Conservation (phyloP, 1,140 invertebrate genomes). For the Theocolax elegans region DNA sequence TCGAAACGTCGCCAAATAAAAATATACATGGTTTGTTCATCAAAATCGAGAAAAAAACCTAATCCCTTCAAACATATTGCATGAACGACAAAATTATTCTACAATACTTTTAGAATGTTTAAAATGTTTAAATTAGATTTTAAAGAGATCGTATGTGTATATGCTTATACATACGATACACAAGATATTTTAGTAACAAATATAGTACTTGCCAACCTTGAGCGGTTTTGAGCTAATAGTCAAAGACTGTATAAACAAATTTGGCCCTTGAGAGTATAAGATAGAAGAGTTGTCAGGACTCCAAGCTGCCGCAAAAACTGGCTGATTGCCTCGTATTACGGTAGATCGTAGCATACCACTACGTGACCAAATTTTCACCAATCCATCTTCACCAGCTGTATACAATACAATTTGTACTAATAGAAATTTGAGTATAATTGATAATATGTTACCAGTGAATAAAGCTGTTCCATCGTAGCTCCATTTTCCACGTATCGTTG, state of each 20-base stretch:
- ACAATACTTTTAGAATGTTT: no score
- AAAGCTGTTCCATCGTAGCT: slow-evolving; percentile 92
- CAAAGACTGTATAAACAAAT: slow-evolving; percentile 89
- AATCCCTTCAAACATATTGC: no score
- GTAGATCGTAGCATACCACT: slow-evolving; percentile 95
- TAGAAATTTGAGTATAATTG: background rate
- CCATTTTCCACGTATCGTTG: slow-evolving; percentile 87
- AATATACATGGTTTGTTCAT: no score
- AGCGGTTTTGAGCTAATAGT: slow-evolving; percentile 88
- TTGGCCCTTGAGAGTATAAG: slow-evolving; percentile 85
- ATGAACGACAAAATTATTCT: no score
- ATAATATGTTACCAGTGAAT: slow-evolving; percentile 76
- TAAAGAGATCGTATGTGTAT: no score
- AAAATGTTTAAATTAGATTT: no score
- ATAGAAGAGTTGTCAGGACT: slow-evolving; percentile 86
- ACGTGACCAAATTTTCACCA: slow-evolving; percentile 95
- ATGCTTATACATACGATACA: no score
- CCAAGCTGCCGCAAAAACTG: slow-evolving; percentile 89
- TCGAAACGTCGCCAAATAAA: no score
- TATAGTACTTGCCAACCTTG: slow-evolving; percentile 69
- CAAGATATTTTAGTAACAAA: background rate
- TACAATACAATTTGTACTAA: slow-evolving; percentile 9
- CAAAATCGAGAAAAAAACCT: no score
- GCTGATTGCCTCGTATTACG: slow-evolving; percentile 81
- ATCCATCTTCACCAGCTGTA: slow-evolving; percentile 94